A percentile compares a stretch with the other conserved stretches of the same genome.
These are phyloP conservation scores for Macaria notata DNA, from an alignment of 2,888 invertebrate species.

Conservation along the genomic window DNA sequence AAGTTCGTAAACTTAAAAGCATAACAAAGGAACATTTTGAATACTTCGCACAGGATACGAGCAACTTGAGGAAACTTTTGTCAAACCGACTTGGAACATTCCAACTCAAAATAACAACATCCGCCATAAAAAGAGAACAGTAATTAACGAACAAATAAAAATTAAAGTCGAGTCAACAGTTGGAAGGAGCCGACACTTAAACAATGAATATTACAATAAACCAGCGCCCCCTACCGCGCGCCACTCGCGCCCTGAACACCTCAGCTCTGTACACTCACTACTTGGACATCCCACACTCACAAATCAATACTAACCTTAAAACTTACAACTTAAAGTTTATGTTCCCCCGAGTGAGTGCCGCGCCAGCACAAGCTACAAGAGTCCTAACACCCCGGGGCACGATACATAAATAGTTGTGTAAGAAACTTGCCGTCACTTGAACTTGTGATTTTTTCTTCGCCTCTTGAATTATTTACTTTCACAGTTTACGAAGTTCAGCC, in stretches of 20 bases:
- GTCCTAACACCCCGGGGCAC: slow-evolving; percentile 58
- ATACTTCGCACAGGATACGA: too few relatives aligned
- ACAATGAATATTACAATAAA: slow-evolving; percentile 53
- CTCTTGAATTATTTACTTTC: slow-evolving; percentile 47
- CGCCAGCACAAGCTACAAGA: slow-evolving; percentile 5
- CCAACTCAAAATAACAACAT: slow-evolving; percentile 7
- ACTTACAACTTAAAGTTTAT: too few relatives aligned
- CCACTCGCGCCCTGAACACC: too few relatives aligned
- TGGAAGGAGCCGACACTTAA: slow-evolving; percentile 40
- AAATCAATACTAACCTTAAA: too few relatives aligned
- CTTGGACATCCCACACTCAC: too few relatives aligned
- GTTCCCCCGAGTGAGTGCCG: too few relatives aligned
- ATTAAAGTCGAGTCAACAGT: slow-evolving; percentile 13
- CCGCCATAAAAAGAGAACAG: slow-evolving; percentile 10
- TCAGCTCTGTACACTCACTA: too few relatives aligned
- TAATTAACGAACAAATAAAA: slow-evolving; percentile 18
- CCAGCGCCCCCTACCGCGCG: slow-evolving; percentile 32
- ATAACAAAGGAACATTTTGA: too few relatives aligned
- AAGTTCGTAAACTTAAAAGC: too few relatives aligned
- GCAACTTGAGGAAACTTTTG: not conserved
- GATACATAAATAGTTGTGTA: slow-evolving; percentile 73
- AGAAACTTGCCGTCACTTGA: slow-evolving; percentile 54
- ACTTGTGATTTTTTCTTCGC: slow-evolving; percentile 57
- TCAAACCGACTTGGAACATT: slow-evolving; percentile 3
- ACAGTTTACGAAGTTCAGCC: too few relatives aligned